A percentile compares a stretch with the other conserved stretches of the same genome.
These are phyloP conservation scores for Scelioninae gen. 2 DNA, from an alignment of 2,888 invertebrate species.

Conservation along the genomic window DNA sequence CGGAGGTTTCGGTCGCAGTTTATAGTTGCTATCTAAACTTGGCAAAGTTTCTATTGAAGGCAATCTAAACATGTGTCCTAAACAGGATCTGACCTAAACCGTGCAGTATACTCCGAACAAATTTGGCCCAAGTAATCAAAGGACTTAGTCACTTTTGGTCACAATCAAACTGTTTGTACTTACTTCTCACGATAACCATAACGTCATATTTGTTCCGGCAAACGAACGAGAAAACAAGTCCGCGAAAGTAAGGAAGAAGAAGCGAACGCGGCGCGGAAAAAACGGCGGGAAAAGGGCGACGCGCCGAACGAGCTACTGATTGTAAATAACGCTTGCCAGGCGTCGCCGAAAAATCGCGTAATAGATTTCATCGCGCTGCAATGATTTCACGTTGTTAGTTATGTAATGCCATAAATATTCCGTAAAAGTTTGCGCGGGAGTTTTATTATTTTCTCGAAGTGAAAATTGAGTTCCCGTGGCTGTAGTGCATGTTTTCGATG, in stretches of 20 bases:
- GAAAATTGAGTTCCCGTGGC: constrained; percentile 52
- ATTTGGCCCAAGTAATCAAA: constrained; percentile 53
- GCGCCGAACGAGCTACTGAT: not conserved
- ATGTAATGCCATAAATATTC: constrained; percentile 55
- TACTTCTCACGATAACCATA: constrained; percentile 43
- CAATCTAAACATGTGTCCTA: constrained; percentile 58
- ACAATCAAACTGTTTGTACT: constrained; percentile 52
- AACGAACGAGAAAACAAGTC: not conserved
- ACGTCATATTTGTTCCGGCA: constrained; percentile 7
- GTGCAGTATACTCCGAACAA: constrained; percentile 45
- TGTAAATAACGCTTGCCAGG: constrained; percentile 22
- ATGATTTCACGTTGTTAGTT: constrained; percentile 50
- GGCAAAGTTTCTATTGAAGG: constrained; percentile 56
- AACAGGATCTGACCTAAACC: constrained; percentile 56
- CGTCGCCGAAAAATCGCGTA: constrained; percentile 41
- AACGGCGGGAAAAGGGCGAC: not conserved
- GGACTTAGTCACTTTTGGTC: constrained; percentile 54
- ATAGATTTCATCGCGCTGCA: constrained; percentile 43
- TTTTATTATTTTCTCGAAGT: constrained; percentile 56
- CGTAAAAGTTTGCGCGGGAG: constrained; percentile 42
- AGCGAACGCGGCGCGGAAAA: too few relatives aligned
- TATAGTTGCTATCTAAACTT: constrained; percentile 57
- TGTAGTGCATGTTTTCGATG: constrained; percentile 59
- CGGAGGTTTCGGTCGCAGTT: constrained; percentile 47
- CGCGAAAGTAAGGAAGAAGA: too few relatives aligned